These are phyloP conservation scores for Alosa alosa DNA, from an alignment of 2,113 vertebrate species.

Conservation along the genomic window DNA sequence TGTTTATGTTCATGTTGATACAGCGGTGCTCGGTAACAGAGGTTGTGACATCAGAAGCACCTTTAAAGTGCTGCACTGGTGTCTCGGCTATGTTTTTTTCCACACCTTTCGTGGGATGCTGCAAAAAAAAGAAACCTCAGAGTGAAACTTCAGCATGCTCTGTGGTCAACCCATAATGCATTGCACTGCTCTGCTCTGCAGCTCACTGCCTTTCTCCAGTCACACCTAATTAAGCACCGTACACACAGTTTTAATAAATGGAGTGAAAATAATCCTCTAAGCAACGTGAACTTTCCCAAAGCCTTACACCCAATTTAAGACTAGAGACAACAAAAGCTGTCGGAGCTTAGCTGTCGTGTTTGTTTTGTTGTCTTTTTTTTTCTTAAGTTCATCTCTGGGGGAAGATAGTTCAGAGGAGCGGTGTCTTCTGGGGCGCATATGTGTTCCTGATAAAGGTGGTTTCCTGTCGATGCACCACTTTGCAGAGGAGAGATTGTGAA, in stretches of 20 bases:
- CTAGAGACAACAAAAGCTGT: neutral
- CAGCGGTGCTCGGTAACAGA: neutral
- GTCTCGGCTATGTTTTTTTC: neutral
- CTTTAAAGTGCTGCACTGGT: neutral
- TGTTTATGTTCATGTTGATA: neutral
- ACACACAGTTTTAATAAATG: neutral
- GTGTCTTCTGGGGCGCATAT: slow-evolving; percentile 45
- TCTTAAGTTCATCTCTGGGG: slow-evolving; percentile 1
- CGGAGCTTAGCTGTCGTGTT: neutral
- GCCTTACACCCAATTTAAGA: neutral
- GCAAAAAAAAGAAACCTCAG: slow-evolving; percentile 7
- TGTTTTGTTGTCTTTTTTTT: neutral
- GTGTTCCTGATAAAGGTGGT: slow-evolving; percentile 68
- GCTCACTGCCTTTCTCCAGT: neutral
- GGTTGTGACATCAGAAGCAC: neutral
- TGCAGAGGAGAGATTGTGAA: slow-evolving; percentile 49
- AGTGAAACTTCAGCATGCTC: slow-evolving; percentile 6
- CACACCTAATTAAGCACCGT: neutral
- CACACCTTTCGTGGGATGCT: slow-evolving; percentile 10
- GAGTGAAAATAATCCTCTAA: neutral
- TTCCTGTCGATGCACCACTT: slow-evolving; percentile 70
- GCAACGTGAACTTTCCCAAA: neutral
- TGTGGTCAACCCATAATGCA: neutral
- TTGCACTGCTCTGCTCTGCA: neutral
- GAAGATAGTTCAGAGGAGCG: slow-evolving; percentile 27